Conservation (phyloP, 53 echinoderm and acorn worm genomes). For the Mesocentrotus franciscanus region DNA sequence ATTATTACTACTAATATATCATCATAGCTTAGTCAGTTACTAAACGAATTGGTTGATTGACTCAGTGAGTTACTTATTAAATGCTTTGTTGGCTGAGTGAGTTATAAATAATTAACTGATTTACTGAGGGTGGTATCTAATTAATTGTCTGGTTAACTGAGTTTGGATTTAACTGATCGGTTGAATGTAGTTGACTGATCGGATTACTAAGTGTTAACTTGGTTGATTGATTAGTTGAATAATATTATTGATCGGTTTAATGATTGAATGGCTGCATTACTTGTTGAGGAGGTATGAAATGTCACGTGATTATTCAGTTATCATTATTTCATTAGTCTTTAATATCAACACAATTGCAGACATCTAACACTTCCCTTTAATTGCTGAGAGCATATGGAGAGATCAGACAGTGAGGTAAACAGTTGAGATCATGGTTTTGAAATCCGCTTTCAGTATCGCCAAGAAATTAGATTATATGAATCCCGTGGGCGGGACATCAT, state of each 20-base stretch:
- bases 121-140: no score
- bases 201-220: background rate
- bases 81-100: no score
- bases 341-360: background rate
- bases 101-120: no score
- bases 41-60: no score
- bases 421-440: background rate
- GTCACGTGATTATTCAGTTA: background rate
- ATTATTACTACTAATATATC: no score
- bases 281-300: no score
- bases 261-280: no score
- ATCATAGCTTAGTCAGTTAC: no score
- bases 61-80: no score
- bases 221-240: no score
- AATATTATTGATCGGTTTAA: no score
- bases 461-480: background rate
- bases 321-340: background rate
- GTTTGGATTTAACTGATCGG: no score
- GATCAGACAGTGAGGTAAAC: background rate
- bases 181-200: background rate
- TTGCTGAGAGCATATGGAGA: background rate
- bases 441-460: conserved; percentile 20
- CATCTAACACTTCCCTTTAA: background rate
- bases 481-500: background rate
- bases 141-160: background rate